A percentile compares a stretch with the other conserved stretches of the same genome.
Evolutionary conservation across 2,888 invertebrate genomes (phyloP).

Genomic region (Helobdella robusta): DNA sequence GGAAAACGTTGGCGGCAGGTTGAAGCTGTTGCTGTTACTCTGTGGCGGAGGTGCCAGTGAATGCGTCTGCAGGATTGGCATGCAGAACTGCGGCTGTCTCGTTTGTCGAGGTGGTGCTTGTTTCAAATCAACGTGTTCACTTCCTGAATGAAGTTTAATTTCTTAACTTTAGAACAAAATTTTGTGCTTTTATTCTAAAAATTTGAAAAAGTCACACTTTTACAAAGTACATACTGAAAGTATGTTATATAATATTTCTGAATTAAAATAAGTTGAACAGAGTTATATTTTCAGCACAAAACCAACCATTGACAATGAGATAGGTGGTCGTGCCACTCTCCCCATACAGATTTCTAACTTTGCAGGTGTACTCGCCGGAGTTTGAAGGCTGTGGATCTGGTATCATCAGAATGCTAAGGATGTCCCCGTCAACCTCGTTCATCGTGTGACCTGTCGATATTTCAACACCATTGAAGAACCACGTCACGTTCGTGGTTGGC

Average conservation of each 20-base stretch:
- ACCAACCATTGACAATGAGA: constrained; percentile 13
- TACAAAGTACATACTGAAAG: too few species aligned
- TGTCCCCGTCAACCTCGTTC: constrained; percentile 23
- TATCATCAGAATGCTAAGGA: constrained; percentile 9
- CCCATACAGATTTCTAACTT: constrained; percentile 14
- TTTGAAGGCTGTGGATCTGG: constrained; percentile 18
- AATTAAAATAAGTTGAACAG: too few species aligned
- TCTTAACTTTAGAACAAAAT: too few species aligned
- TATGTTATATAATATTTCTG: too few species aligned
- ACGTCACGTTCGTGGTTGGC: constrained; percentile 12
- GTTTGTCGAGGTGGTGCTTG: too few species aligned
- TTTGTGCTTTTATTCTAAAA: too few species aligned
- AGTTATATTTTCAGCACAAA: too few species aligned
- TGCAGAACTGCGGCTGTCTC: constrained; percentile 13
- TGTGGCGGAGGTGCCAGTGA: constrained; percentile 12
- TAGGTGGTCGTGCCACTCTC: constrained; percentile 4
- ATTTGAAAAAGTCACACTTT: too few species aligned
- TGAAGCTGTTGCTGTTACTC: constrained; percentile 10
- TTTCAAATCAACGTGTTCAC: too few species aligned
- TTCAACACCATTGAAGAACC: constrained; percentile 23
- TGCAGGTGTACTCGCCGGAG: constrained; percentile 18
- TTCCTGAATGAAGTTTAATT: too few species aligned
- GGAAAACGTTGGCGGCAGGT: constrained; percentile 13
- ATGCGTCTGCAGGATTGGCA: constrained; percentile 18
- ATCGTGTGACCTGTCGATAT: constrained; percentile 21